A percentile compares a stretch with the other conserved stretches of the same genome.
These are phyloP conservation scores for Gryllus longicercus DNA, from an alignment of 2,888 invertebrate genomes.

Conservation along the genomic window DNA sequence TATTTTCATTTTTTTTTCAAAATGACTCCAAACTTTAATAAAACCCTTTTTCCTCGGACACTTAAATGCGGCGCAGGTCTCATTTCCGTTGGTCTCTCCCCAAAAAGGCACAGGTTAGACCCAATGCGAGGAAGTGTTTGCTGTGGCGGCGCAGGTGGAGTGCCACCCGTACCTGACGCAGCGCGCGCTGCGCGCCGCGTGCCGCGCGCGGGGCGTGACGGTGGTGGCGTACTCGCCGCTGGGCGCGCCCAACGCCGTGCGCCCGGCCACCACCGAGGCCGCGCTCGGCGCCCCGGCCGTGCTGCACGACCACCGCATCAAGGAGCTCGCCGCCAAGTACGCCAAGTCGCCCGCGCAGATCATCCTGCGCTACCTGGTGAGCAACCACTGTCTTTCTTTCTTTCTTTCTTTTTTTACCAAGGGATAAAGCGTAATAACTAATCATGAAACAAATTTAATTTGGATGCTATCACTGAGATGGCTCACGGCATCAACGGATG, in stretches of 20 bases:
- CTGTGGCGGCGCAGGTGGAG: neutral
- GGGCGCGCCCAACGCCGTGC: neutral
- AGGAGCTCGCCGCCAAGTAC: constrained; percentile 49
- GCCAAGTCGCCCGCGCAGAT: constrained; percentile 67
- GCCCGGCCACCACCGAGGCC: neutral
- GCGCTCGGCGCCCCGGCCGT: neutral
- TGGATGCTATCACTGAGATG: too few species aligned
- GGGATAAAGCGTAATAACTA: too few species aligned
- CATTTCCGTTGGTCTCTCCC: too few species aligned
- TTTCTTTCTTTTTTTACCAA: neutral
- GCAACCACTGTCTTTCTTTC: neutral
- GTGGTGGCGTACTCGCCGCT: neutral
- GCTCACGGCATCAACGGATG: too few species aligned
- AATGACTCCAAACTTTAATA: too few species aligned
- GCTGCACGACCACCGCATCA: neutral
- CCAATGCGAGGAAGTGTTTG: neutral
- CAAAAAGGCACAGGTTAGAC: neutral
- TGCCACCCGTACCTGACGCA: constrained; percentile 21
- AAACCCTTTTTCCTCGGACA: too few species aligned
- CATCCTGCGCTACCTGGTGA: constrained; percentile 61
- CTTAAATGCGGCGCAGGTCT: too few species aligned
- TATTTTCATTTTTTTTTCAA: too few species aligned
- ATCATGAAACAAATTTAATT: too few species aligned
- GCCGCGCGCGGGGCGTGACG: neutral
- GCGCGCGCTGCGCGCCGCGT: neutral